These are phyloP conservation scores for Drosophila paramelanica DNA, from an alignment of 2,888 invertebrate species.

Conservation along the genomic window DNA sequence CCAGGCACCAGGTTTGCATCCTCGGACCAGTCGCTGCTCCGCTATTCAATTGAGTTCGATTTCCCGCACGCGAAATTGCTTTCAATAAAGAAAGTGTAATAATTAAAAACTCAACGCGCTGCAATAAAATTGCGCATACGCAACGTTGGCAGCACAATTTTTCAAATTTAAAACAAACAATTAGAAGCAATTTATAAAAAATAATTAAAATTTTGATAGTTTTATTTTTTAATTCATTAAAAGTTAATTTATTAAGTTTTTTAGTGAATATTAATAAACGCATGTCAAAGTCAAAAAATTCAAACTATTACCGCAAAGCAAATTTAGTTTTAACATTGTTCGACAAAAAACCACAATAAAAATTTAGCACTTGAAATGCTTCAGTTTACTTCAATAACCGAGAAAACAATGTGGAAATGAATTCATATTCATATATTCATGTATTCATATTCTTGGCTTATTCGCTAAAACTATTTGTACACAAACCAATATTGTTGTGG, in stretches of 20 bases:
- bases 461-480: neutral
- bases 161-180: neutral
- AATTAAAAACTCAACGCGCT: conserved; percentile 24
- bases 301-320: no score
- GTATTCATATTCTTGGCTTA: conserved; percentile 2
- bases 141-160: neutral
- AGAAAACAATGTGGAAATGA: conserved; percentile 1
- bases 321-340: no score
- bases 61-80: conserved; percentile 1
- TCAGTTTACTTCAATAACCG: neutral
- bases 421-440: neutral
- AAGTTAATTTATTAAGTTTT: no score
- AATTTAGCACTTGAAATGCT: no score
- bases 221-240: no score
- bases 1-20: conserved; percentile 11
- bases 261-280: no score
- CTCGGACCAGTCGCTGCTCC: conserved; percentile 4
- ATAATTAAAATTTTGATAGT: no score
- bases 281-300: no score
- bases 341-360: no score
- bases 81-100: conserved; percentile 11
- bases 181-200: no score
- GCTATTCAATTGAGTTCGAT: conserved; percentile 27
- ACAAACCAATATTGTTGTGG: conserved; percentile 15
- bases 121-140: conserved; percentile 1